Evolutionary conservation across 2,888 invertebrate species (phyloP), one percentile per base, ranked within the genome.

Genomic region (Agrochola macilenta): DNA sequence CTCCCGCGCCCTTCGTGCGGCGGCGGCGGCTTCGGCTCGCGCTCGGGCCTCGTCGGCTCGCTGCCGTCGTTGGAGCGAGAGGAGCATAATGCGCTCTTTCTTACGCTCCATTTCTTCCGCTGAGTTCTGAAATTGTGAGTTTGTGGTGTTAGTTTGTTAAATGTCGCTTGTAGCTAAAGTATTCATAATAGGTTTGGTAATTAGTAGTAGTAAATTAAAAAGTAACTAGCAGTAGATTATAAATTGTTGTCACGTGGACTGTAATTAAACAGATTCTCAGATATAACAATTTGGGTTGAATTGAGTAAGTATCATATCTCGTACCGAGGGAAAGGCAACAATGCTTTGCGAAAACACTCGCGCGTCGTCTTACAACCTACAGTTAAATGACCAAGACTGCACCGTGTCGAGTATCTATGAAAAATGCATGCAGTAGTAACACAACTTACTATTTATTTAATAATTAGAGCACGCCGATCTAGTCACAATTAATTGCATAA

Each of bases 41-140:
- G 98, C 98, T 84, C 98, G 98, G 79, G 98, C 97, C 94, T 98
- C 98, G 93, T 99, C 99, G 89, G 98, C 99, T 87, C 99, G 98
- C 93, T 99, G 99, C 88, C 98, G 98, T 90, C 99, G 97, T 94
- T 99, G 99, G 89, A 99, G 96, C 20, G 99, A 99, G 91, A 98
- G 97, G 94, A 99, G 95, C 97, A 99, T 98, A 81, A 99, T 98
- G 88, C 98, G 98, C 93, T 99, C 99, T 93, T 99, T 99, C 93
- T 98, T 99, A 83, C 98, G 98, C 94, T 99, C 99, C 98, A 99
- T 99, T 95, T 99, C 99, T 88, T 99, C 98, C 75, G 98, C 97
- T 12, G 98, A 97, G 91, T 98, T 98, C 99, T 99, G 93, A 49
- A 91, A 70, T 39, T 58, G 23, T 63, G 1, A 76, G 14, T 30